Percentiles rank a stretch among this genome's conserved stretches.
Evolutionary conservation across 1,140 invertebrate genomes (phyloP).

Genomic region (Euwallacea similis): DNA sequence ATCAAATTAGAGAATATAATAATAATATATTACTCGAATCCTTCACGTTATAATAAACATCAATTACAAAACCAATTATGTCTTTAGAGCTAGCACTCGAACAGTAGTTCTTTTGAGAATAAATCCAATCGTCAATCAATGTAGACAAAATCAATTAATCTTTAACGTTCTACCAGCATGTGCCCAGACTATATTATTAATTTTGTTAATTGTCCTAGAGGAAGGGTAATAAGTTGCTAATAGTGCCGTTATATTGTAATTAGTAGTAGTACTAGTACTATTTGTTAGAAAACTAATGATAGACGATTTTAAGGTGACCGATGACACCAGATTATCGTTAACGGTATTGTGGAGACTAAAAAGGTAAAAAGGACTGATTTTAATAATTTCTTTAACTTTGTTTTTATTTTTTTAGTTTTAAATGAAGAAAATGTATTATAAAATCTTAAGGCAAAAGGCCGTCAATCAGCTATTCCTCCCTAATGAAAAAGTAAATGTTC

Average conservation of each 20-base stretch:
- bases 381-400: too few relatives aligned
- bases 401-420: too few relatives aligned
- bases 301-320: too few relatives aligned
- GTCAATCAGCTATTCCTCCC: too few relatives aligned
- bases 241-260: conserved; percentile 3
- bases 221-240: conserved; percentile 4
- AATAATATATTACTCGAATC: too few relatives aligned
- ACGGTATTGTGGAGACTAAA: too few relatives aligned
- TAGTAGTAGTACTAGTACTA: not conserved
- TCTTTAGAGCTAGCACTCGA: not conserved
- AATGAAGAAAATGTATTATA: too few relatives aligned
- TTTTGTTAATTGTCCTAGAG: not conserved
- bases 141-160: conserved; percentile 15
- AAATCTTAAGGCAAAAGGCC: too few relatives aligned
- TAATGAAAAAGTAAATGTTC: too few relatives aligned
- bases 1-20: too few relatives aligned
- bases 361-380: too few relatives aligned
- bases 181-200: not conserved
- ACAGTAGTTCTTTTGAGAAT: not conserved
- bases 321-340: too few relatives aligned
- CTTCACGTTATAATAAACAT: not conserved
- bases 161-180: not conserved
- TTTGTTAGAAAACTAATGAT: not conserved
- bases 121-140: conserved; percentile 7
- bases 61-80: not conserved